A percentile compares a stretch with the other conserved stretches of the same genome.
Conservation (phyloP, 1,140 invertebrate genomes). For the Drosophila lini region DNA sequence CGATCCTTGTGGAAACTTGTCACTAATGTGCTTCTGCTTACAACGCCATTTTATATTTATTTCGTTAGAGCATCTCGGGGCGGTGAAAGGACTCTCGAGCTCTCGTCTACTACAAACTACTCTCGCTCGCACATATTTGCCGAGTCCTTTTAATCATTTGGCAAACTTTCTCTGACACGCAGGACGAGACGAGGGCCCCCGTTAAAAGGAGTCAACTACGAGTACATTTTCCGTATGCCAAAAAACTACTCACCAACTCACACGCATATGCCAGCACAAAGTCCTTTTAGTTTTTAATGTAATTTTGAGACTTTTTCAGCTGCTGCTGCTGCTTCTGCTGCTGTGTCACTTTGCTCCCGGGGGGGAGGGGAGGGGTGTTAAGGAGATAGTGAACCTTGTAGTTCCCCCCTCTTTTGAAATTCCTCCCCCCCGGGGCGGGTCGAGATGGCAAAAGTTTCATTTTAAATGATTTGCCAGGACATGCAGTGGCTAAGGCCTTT, state of each 20-base stretch:
- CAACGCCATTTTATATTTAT: slow-evolving; percentile 82
- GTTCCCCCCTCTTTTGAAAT: not conserved
- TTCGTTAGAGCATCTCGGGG: slow-evolving; percentile 66
- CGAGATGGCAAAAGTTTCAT: slow-evolving; percentile 15
- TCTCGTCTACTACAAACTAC: slow-evolving; percentile 50
- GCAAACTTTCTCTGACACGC: slow-evolving; percentile 79
- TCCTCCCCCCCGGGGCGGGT: not conserved
- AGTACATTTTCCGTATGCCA: slow-evolving; percentile 72
- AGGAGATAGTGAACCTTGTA: slow-evolving; percentile 3
- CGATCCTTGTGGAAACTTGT: slow-evolving; percentile 27
- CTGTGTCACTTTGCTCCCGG: slow-evolving; percentile 61
- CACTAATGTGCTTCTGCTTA: slow-evolving; percentile 78
- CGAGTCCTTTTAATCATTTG: slow-evolving; percentile 81
- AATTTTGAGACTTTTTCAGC: slow-evolving; percentile 73
- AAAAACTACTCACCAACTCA: slow-evolving; percentile 62
- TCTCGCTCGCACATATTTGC: slow-evolving; percentile 52
- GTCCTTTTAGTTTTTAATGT: slow-evolving; percentile 77
- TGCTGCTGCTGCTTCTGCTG: slow-evolving; percentile 13
- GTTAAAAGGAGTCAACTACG: slow-evolving; percentile 58
- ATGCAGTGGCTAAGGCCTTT: slow-evolving; percentile 19
- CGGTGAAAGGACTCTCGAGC: slow-evolving; percentile 47
- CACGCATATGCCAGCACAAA: slow-evolving; percentile 36
- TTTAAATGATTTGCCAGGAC: slow-evolving; percentile 40
- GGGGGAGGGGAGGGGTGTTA: not conserved
- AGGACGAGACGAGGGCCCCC: slow-evolving; percentile 48